Conservation (phyloP, 1,140 invertebrate genomes). For the Dufourea novaeangliae region DNA sequence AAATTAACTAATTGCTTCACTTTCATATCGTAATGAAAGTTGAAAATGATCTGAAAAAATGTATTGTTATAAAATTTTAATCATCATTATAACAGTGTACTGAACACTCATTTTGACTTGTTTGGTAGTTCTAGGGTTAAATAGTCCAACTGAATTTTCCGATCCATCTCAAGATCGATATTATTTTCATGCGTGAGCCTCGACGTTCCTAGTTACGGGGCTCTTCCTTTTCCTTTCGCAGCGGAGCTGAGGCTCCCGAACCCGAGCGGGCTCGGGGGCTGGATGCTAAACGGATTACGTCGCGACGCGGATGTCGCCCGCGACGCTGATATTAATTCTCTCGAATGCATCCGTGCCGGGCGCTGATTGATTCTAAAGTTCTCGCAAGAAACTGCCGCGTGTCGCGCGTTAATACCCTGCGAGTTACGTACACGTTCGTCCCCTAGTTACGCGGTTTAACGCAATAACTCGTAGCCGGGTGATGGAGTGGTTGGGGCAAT, state of each 20-base stretch:
- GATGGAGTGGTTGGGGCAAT: background rate
- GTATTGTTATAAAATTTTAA: no score
- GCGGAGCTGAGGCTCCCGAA: conserved; percentile 18
- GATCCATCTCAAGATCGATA: background rate
- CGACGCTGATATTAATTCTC: conserved; percentile 68
- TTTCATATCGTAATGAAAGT: no score
- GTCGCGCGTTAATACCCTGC: conserved; percentile 59
- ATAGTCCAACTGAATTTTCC: no score
- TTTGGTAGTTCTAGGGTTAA: no score
- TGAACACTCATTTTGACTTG: no score
- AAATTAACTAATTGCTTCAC: no score
- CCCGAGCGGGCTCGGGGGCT: conserved; percentile 41
- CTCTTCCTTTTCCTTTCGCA: conserved; percentile 33
- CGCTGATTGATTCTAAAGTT: conserved; percentile 68
- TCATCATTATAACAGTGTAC: no score
- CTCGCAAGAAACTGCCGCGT: conserved; percentile 64
- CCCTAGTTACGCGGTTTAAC: conserved; percentile 67
- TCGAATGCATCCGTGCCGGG: conserved; percentile 66
- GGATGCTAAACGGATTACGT: conserved; percentile 60
- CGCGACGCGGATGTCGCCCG: conserved; percentile 62
- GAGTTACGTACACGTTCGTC: conserved; percentile 67
- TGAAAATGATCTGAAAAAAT: no score
- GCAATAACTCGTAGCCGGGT: conserved; percentile 60
- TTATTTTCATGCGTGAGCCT: background rate
- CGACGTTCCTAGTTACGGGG: background rate